These are phyloP conservation scores for Axis porcinus DNA, from an alignment of 2,113 vertebrate genomes.

Conservation along the genomic window DNA sequence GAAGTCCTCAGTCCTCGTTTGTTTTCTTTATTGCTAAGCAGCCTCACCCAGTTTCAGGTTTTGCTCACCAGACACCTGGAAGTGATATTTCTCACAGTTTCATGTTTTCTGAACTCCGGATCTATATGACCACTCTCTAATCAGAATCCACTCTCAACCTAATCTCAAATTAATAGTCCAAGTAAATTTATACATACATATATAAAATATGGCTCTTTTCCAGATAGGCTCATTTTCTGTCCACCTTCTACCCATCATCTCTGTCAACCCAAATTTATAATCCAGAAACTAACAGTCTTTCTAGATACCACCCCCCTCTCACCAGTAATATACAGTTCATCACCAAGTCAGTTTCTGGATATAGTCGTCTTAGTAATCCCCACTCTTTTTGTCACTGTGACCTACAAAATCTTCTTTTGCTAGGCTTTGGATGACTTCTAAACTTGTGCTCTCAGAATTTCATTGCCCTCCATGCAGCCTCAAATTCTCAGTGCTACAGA, in stretches of 20 bases:
- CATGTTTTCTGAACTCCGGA: background rate
- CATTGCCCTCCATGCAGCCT: background rate
- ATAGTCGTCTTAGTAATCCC: background rate
- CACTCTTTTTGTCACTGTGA: background rate
- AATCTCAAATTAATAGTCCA: background rate
- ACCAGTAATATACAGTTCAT: background rate
- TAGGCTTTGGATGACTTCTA: background rate
- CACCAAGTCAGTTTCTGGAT: background rate
- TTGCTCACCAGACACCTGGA: background rate
- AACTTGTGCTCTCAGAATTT: background rate
- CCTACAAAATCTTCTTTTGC: background rate
- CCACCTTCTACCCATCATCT: background rate
- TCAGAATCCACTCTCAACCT: background rate
- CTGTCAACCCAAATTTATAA: background rate
- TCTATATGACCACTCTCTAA: background rate
- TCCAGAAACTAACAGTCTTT: background rate
- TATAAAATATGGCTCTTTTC: background rate
- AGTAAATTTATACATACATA: background rate
- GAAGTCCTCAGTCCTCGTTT: background rate
- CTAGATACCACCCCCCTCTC: fast-evolving
- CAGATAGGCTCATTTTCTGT: background rate
- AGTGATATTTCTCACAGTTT: background rate
- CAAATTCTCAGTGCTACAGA: background rate
- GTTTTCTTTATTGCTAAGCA: background rate
- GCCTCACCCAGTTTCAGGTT: background rate